Conservation (phyloP, 2,888 invertebrate genomes). For the Tyria jacobaeae region DNA sequence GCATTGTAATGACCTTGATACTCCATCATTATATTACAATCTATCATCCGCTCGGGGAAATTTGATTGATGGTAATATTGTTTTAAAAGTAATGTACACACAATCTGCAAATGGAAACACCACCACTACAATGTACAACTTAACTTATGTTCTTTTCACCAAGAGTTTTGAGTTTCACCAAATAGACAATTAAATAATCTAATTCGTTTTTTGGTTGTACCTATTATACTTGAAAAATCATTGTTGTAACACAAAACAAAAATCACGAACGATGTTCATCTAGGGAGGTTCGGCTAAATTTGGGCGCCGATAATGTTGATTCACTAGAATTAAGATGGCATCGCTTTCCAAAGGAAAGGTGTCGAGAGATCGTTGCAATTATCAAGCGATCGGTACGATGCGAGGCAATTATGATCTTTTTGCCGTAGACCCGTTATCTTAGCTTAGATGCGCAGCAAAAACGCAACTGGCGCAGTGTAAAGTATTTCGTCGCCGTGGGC, state of each 20-base stretch:
- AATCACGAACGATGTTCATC: constrained; percentile 21
- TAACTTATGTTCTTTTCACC: constrained; percentile 35
- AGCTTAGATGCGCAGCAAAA: constrained; percentile 79
- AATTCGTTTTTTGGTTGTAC: constrained; percentile 48
- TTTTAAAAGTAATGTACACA: constrained; percentile 54
- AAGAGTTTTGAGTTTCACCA: constrained; percentile 38
- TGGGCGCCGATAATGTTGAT: constrained; percentile 64
- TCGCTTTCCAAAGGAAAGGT: constrained; percentile 86
- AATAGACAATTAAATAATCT: constrained; percentile 21
- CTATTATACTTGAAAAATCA: constrained; percentile 51
- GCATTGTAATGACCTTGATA: constrained; percentile 72
- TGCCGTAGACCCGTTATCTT: constrained; percentile 82
- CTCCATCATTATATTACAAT: constrained; percentile 73
- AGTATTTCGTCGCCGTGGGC: constrained; percentile 64
- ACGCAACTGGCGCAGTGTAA: constrained; percentile 73
- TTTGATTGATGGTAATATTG: constrained; percentile 65
- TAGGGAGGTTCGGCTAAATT: constrained; percentile 53
- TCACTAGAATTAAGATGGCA: constrained; percentile 78
- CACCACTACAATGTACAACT: constrained; percentile 33
- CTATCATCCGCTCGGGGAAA: constrained; percentile 59
- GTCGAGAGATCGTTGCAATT: constrained; percentile 80
- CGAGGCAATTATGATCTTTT: constrained; percentile 83
- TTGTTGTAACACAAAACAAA: constrained; percentile 18
- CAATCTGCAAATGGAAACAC: constrained; percentile 42
- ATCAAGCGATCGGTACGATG: constrained; percentile 69